These are phyloP conservation scores for Terrapene triunguis DNA, from an alignment of 2,113 vertebrate species.

Conservation along the genomic window DNA sequence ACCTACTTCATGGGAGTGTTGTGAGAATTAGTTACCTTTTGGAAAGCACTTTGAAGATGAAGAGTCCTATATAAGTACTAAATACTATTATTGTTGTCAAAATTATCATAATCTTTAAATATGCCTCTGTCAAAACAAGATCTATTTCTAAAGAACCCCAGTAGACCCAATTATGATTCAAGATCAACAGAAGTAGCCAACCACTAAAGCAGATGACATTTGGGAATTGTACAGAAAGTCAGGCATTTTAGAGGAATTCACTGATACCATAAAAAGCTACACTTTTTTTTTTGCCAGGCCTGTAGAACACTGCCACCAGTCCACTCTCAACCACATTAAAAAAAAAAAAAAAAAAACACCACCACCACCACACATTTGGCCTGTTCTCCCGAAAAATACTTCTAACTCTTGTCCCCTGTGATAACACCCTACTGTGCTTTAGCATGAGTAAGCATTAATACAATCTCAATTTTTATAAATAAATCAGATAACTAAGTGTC, in stretches of 20 bases:
- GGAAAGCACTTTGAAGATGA: background rate
- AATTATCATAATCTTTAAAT: background rate
- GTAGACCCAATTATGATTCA: background rate
- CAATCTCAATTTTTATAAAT: background rate
- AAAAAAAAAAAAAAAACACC: background rate
- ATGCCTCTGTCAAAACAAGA: background rate
- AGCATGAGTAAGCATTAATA: background rate
- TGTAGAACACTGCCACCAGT: background rate
- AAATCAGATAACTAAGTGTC: background rate
- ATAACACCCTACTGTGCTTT: background rate
- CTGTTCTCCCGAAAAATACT: background rate
- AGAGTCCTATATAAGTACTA: background rate
- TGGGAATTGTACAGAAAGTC: background rate
- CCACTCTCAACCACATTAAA: background rate
- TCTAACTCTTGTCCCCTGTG: background rate
- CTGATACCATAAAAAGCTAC: background rate
- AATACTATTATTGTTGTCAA: background rate
- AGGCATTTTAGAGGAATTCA: background rate
- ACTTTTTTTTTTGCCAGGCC: background rate
- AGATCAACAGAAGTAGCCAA: background rate
- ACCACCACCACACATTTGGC: background rate
- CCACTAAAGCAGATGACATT: background rate
- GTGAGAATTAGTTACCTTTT: background rate
- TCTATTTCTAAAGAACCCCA: background rate
- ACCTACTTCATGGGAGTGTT: background rate